Evolutionary conservation across 2,797 vertebrate genomes (phyloP).

Genomic region (Helicolenus hilgendorfi): DNA sequence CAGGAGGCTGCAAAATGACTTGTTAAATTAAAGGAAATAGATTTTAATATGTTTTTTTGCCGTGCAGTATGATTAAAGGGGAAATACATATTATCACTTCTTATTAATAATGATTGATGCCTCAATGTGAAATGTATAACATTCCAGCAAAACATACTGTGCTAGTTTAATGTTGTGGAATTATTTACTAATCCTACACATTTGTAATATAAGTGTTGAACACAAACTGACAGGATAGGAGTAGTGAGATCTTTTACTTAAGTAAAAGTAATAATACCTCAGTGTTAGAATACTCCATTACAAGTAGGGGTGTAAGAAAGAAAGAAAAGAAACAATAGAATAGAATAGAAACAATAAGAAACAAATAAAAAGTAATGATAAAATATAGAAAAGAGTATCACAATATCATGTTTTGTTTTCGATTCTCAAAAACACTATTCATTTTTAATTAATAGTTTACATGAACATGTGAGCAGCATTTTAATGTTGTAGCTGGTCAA

Average conservation of each 20-base stretch:
- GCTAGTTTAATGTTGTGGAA: not conserved
- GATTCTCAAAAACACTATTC: too few species aligned
- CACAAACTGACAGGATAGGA: not conserved
- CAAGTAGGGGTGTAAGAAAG: too few species aligned
- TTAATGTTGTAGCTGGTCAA: not conserved
- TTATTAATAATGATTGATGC: slow-evolving; percentile 1
- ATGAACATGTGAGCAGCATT: not conserved
- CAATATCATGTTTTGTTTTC: too few species aligned
- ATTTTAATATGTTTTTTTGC: slow-evolving; percentile 7
- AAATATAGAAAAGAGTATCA: too few species aligned
- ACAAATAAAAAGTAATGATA: too few species aligned
- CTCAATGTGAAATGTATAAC: not conserved
- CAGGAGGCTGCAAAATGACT: not conserved
- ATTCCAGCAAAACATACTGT: not conserved
- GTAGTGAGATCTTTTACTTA: too few species aligned
- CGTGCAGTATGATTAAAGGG: not conserved
- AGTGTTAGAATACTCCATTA: too few species aligned
- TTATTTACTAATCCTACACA: not conserved
- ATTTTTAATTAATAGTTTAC: too few species aligned
- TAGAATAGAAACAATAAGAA: too few species aligned
- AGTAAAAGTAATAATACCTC: too few species aligned
- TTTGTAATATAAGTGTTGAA: not conserved
- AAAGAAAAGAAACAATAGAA: too few species aligned
- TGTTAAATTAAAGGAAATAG: not conserved
- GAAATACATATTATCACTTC: slow-evolving; percentile 12